Percentiles rank a stretch among this genome's conserved stretches.
phyloP scores from a whole-genome alignment of 1,140 invertebrate species.

The Bombus terrestris region DNA sequence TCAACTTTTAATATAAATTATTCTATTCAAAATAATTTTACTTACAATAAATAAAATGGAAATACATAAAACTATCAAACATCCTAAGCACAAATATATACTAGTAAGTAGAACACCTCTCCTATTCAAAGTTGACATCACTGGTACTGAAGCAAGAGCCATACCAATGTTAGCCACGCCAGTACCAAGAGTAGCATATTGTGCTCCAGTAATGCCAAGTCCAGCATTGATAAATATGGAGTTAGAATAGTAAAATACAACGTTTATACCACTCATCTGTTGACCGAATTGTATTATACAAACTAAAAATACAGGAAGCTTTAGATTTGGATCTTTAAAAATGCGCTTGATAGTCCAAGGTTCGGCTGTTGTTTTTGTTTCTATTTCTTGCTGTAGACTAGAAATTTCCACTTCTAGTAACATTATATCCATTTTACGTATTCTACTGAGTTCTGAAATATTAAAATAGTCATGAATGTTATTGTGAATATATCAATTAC shows the following conservation, averaged over 20 bases:
- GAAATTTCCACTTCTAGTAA: constrained; percentile 76
- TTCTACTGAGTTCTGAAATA: constrained; percentile 73
- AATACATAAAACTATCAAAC: constrained; percentile 83
- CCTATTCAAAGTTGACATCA: constrained; percentile 85
- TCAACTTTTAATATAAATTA: constrained; percentile 15
- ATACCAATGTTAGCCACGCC: constrained; percentile 88
- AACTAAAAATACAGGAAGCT: constrained; percentile 88
- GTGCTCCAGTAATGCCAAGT: constrained; percentile 82
- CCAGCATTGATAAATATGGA: constrained; percentile 88
- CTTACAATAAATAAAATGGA: constrained; percentile 85
- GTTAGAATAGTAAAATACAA: constrained; percentile 92
- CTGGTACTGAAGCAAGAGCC: constrained; percentile 85
- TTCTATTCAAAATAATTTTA: constrained; percentile 44
- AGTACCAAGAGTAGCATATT: constrained; percentile 89
- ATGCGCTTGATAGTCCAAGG: constrained; percentile 84
- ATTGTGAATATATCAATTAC: not conserved
- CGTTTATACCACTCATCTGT: constrained; percentile 94
- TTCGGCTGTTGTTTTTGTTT: constrained; percentile 70
- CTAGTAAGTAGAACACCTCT: constrained; percentile 85
- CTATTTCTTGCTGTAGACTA: constrained; percentile 81
- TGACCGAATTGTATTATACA: constrained; percentile 91
- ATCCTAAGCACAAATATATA: constrained; percentile 81
- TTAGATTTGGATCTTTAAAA: constrained; percentile 82
- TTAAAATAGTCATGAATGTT: constrained; percentile 6
- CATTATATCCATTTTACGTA: constrained; percentile 72